Percentiles rank a stretch among this genome's conserved stretches.
These are phyloP conservation scores for Limonius californicus DNA, from an alignment of 1,140 invertebrate species.

Conservation along the genomic window DNA sequence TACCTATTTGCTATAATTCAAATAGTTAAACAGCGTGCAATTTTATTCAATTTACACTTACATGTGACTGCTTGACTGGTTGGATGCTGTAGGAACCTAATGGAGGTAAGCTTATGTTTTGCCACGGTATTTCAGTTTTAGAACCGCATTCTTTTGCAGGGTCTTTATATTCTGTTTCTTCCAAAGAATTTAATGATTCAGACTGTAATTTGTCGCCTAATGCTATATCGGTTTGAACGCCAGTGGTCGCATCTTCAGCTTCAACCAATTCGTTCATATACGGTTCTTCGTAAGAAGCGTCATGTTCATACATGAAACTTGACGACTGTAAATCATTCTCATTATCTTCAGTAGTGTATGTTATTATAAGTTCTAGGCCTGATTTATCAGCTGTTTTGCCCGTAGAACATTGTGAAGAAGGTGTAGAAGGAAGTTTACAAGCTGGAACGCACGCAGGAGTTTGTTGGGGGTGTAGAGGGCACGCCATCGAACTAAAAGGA, in stretches of 20 bases:
- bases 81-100: slow-evolving; percentile 1
- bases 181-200: not conserved
- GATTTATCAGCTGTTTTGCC: not conserved
- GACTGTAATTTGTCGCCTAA: not conserved
- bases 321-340: too few species aligned
- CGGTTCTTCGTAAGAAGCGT: not conserved
- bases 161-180: not conserved
- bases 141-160: not conserved
- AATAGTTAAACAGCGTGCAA: not conserved
- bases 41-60: not conserved
- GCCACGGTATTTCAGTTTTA: slow-evolving; percentile 17
- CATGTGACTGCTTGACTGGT: not conserved
- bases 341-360: too few species aligned
- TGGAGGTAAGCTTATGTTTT: slow-evolving; percentile 7
- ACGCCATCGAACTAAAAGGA: too few species aligned
- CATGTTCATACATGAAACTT: not conserved
- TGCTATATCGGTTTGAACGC: not conserved
- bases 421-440: not conserved
- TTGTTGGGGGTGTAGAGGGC: not conserved
- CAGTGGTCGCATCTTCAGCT: not conserved
- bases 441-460: too few species aligned
- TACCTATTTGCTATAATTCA: too few species aligned
- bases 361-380: too few species aligned
- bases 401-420: too few species aligned
- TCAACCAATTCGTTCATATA: not conserved